Conservation (phyloP, 2,888 invertebrate species). For the Chaitophorus viminalis region DNA sequence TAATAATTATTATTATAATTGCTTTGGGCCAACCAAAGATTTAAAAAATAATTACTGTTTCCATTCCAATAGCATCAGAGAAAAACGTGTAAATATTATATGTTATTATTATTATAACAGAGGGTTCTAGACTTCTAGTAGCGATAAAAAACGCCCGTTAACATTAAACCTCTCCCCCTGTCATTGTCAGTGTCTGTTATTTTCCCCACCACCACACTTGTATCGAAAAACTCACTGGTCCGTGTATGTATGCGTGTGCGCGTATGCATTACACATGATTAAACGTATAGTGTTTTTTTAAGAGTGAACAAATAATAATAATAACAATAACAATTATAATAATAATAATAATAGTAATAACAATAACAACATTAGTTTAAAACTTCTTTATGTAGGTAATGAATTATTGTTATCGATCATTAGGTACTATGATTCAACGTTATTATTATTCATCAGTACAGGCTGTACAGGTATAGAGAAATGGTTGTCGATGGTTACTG, state of each 20-base stretch:
- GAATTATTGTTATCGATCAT: conserved; percentile 7
- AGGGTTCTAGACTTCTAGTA: neutral
- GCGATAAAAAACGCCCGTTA: neutral
- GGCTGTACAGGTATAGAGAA: neutral
- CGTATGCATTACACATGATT: neutral
- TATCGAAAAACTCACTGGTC: neutral
- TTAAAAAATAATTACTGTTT: neutral
- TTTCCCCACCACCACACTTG: neutral
- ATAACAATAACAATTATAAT: neutral
- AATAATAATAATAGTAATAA: neutral
- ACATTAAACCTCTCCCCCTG: neutral
- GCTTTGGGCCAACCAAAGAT: neutral
- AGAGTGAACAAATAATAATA: conserved; percentile 13
- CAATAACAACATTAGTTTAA: neutral
- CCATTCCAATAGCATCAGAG: neutral
- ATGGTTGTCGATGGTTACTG: neutral
- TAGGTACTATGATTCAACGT: neutral
- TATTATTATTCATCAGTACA: neutral
- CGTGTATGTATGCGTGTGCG: neutral
- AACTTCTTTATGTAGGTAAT: neutral
- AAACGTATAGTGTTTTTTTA: conserved; percentile 7
- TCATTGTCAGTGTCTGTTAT: neutral
- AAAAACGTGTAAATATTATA: neutral
- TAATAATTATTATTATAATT: neutral
- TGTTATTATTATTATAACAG: neutral